Evolutionary conservation across 53 echinoderm and acorn worm genomes (phyloP), one percentile per base, ranked within the genome.

Genomic region (Stichopus horrens): DNA sequence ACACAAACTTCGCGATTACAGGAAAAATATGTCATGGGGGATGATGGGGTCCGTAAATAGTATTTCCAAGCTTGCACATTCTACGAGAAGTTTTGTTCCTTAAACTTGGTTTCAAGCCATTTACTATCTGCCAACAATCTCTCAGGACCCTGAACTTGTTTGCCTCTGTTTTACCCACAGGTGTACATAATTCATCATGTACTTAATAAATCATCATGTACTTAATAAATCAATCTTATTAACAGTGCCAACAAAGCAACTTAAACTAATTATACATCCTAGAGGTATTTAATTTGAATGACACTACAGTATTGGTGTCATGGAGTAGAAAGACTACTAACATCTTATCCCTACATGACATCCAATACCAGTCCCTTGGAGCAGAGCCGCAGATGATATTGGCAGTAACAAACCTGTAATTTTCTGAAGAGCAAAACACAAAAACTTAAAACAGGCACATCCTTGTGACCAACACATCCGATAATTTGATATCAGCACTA

Each of bases 401-500:
- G 21, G 55, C 14, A 37, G 37, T 37, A 37, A 18, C 56, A 54
- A 55, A 79, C n/a, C 18, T 14, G 5, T 4, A 54, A 79, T 16
- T n/a, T 18, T 55, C 5, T 79, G 67, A 14, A 7, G 37, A 37
- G 37, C 37, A 37, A 37, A 37, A 1, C 37, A 37, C 37, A 37
- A 37, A 37, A 37, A 55, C 80, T 56, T 77, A 4, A 18, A 55
- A 21, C 8, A 57, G n/a, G 21, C 58, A 55, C 56, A 55, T 80
- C 52, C 54, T 80, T 57, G 55, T 55, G 80, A 57, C 55, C n/a
- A 80, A 80, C 55, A 80, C 8, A 19, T 5, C 6, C 16, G 56
- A 21, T 80, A 55, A 80, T 57, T 80, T 55, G 80, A 55, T 80
- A 80, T 80, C 16, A 56, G 80, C 80, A 55, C 55, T 56, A 56